Conservation (phyloP, 2,113 vertebrate species). For the Dicentrarchus labrax region DNA sequence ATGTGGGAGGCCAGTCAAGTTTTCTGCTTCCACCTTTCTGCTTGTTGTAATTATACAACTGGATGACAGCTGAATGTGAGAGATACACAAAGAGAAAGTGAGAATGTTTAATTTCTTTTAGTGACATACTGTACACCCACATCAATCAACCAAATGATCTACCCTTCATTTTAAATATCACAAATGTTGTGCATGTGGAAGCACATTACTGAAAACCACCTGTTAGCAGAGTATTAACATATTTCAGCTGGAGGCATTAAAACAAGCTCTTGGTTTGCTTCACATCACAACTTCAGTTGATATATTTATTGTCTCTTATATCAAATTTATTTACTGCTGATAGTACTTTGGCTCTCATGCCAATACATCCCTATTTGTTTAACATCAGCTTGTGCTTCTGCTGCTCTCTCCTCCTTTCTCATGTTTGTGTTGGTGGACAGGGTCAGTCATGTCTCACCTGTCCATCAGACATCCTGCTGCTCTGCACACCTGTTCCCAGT, state of each 20-base stretch:
- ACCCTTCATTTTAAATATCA: neutral
- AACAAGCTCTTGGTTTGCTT: neutral
- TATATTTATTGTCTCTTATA: neutral
- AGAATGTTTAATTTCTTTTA: neutral
- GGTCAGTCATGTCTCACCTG: neutral
- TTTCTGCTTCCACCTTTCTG: neutral
- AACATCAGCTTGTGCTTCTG: neutral
- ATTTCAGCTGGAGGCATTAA: neutral
- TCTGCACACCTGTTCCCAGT: conserved; percentile 7
- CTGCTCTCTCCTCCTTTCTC: neutral
- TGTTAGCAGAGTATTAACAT: neutral
- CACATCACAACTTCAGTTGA: neutral
- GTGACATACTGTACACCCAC: neutral
- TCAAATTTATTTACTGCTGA: no score
- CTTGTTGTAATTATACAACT: conserved; percentile 35
- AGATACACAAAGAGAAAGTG: neutral
- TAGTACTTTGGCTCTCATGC: no score
- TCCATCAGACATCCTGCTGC: neutral
- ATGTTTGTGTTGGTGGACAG: neutral
- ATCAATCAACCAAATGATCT: neutral
- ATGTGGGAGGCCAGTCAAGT: conserved; percentile 13
- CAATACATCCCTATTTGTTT: neutral
- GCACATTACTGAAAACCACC: neutral
- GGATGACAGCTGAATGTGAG: conserved; percentile 7
- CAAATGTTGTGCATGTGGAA: neutral